Percentiles rank a stretch among this genome's conserved stretches.
Evolutionary conservation across 2,888 invertebrate species (phyloP).

Genomic region (Ceratothoa steindachneri): DNA sequence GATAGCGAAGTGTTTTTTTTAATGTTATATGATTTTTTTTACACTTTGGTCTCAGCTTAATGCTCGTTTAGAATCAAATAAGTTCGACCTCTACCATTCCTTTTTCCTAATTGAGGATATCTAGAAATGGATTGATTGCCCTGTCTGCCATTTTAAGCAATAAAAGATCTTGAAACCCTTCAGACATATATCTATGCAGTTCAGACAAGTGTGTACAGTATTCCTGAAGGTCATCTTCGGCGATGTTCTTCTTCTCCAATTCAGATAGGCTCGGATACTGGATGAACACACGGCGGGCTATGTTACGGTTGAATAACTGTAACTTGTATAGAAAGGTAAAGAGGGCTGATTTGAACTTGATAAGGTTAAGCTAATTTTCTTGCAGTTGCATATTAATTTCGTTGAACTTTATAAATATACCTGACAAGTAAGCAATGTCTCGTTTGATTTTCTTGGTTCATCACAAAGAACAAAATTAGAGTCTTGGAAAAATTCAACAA

Average conservation of each 20-base stretch:
- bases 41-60: neutral
- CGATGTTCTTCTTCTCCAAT: slow-evolving; percentile 27
- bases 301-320: slow-evolving; percentile 32
- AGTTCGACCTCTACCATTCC: neutral
- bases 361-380: slow-evolving; percentile 32
- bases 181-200: slow-evolving; percentile 28
- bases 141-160: slow-evolving; percentile 13
- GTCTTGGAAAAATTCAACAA: slow-evolving; percentile 40
- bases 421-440: slow-evolving; percentile 42
- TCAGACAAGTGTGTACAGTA: slow-evolving; percentile 31
- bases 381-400: slow-evolving; percentile 38
- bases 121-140: neutral
- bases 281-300: slow-evolving; percentile 25
- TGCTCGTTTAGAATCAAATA: neutral
- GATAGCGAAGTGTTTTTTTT: neutral
- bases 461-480: slow-evolving; percentile 28
- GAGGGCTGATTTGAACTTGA: slow-evolving; percentile 40
- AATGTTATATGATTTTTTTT: neutral
- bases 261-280: slow-evolving; percentile 42
- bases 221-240: slow-evolving; percentile 30
- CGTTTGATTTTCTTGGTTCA: slow-evolving; percentile 34
- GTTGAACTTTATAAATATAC: slow-evolving; percentile 45
- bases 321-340: slow-evolving; percentile 39
- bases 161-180: slow-evolving; percentile 37
- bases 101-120: neutral